A percentile compares a stretch with the other conserved stretches of the same genome.
Conservation (phyloP, 2,113 vertebrate genomes). For the Pangasianodon hypophthalmus region DNA sequence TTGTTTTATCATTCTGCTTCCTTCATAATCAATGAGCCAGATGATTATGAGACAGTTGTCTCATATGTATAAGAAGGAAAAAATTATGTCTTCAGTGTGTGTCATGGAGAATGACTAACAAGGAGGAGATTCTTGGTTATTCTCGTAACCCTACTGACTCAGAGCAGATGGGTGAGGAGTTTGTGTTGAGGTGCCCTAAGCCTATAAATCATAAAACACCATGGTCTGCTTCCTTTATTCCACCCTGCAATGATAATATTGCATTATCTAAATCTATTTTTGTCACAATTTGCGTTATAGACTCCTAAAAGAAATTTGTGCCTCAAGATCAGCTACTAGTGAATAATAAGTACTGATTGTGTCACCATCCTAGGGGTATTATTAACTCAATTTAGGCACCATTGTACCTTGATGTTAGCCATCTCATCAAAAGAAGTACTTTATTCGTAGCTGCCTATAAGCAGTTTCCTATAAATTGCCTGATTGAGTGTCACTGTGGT, state of each 20-base stretch:
- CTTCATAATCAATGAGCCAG: background rate
- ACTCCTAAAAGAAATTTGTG: background rate
- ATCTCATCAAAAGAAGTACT: constrained; percentile 1
- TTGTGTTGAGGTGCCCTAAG: background rate
- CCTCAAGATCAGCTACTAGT: background rate
- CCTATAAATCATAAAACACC: background rate
- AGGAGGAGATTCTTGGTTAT: background rate
- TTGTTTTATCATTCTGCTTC: background rate
- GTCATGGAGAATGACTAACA: background rate
- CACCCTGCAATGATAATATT: background rate
- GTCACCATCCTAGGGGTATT: background rate
- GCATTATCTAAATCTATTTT: background rate
- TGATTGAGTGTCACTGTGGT: background rate
- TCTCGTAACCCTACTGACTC: constrained; percentile 13
- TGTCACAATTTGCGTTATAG: background rate
- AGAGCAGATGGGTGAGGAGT: background rate
- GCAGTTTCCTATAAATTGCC: background rate
- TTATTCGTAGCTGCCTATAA: background rate
- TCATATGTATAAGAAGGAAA: background rate
- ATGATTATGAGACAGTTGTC: background rate
- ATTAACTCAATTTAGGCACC: background rate
- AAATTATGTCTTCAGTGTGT: background rate
- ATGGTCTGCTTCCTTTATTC: background rate
- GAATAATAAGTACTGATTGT: background rate
- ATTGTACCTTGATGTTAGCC: background rate